Evolutionary conservation across 2,888 invertebrate species (phyloP).

Genomic region (Patella caerulea): DNA sequence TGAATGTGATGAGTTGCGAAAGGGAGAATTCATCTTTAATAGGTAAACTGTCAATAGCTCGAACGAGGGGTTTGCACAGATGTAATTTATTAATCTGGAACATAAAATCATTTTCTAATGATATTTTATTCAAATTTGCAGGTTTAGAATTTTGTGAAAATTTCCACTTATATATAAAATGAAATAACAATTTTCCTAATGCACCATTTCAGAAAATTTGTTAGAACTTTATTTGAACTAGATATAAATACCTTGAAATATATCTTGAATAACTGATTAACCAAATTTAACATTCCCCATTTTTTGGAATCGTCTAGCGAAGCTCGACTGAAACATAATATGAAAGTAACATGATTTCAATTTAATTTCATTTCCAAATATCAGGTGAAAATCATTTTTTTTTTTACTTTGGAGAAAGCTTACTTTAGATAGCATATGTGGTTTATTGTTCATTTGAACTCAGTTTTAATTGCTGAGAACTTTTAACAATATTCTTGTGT

Average conservation of each 20-base stretch:
- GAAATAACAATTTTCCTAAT: neutral
- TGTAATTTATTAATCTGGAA: constrained; percentile 75
- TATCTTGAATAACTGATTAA: constrained; percentile 97
- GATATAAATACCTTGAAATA: constrained; percentile 87
- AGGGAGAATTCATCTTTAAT: constrained; percentile 91
- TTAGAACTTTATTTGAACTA: neutral
- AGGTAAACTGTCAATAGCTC: constrained; percentile 94
- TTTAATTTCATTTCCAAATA: no score
- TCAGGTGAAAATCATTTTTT: no score
- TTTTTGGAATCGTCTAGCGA: constrained; percentile 93
- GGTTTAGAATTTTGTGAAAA: no score
- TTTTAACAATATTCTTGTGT: no score
- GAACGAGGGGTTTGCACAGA: constrained; percentile 87
- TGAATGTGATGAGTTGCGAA: constrained; percentile 95
- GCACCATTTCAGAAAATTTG: neutral
- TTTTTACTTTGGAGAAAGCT: no score
- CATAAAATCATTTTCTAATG: constrained; percentile 29
- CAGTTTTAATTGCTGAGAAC: no score
- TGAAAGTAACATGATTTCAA: neutral
- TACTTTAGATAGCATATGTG: no score
- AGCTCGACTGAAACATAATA: constrained; percentile 76
- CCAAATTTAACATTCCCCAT: constrained; percentile 94
- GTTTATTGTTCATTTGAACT: no score
- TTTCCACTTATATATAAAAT: neutral
- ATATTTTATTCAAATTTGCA: no score